Percentiles rank a stretch among this genome's conserved stretches.
Evolutionary conservation across 2,113 vertebrate species (phyloP).

Genomic region (Notechis scutatus): DNA sequence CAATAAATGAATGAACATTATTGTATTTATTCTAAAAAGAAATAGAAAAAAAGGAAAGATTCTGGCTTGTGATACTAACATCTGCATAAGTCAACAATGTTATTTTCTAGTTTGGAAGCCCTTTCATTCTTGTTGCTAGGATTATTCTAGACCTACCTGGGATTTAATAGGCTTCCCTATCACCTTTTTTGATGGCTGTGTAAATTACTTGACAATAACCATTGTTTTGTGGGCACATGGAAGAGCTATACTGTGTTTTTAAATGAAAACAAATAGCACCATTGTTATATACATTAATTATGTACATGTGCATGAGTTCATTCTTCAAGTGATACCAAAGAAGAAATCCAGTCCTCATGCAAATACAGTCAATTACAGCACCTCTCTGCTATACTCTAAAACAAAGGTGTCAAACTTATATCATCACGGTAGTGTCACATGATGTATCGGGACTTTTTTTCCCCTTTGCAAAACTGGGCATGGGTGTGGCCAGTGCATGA

Average conservation of each 20-base stretch:
- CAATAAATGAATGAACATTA: background rate
- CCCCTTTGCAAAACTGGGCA: no score
- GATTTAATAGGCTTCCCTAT: background rate
- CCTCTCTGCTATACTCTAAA: background rate
- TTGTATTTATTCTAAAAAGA: background rate
- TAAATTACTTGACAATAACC: background rate
- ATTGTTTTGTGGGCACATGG: background rate
- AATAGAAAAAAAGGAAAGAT: background rate
- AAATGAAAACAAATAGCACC: background rate
- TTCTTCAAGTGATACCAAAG: background rate
- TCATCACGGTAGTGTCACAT: no score
- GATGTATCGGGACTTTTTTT: no score
- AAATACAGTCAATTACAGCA: background rate
- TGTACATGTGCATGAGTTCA: background rate
- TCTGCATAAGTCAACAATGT: background rate
- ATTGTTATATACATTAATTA: background rate
- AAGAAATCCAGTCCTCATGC: background rate
- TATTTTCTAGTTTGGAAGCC: background rate
- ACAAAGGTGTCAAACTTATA: no score
- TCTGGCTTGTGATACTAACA: background rate
- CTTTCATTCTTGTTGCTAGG: background rate
- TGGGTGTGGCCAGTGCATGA: no score
- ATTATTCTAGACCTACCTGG: background rate
- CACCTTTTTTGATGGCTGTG: background rate
- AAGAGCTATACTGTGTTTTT: background rate